A percentile compares a stretch with the other conserved stretches of the same genome.
These are phyloP conservation scores for Dioctria linearis DNA, from an alignment of 2,888 invertebrate species.

Conservation along the genomic window DNA sequence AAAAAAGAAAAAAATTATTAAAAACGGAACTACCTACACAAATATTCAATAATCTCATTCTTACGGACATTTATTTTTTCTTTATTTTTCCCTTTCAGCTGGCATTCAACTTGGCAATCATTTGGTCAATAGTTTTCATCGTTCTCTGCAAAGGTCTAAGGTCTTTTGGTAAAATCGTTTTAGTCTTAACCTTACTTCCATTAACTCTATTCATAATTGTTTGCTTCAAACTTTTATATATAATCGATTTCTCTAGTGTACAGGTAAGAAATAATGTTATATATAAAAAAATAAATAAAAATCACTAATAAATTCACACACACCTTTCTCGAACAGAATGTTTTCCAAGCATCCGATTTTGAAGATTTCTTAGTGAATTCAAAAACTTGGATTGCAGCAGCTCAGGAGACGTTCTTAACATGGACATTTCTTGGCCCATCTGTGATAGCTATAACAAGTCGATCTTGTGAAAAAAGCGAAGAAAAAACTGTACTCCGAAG, in stretches of 20 bases:
- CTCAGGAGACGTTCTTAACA: conserved; percentile 89
- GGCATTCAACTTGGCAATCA: conserved; percentile 89
- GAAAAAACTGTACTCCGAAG: conserved; percentile 68
- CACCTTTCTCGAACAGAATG: conserved; percentile 72
- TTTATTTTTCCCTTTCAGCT: conserved; percentile 78
- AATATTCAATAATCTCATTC: no score
- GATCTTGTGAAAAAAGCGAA: conserved; percentile 63
- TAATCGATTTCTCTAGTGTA: conserved; percentile 64
- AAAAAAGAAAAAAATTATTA: no score
- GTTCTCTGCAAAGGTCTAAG: conserved; percentile 89
- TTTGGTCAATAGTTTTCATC: conserved; percentile 92
- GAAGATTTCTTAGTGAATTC: conserved; percentile 87
- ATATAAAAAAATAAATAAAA: background rate
- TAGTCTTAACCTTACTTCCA: conserved; percentile 84
- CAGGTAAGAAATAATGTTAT: conserved; percentile 58
- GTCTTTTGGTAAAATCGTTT: conserved; percentile 73
- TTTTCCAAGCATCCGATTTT: conserved; percentile 87
- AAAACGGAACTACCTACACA: no score
- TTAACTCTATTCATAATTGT: conserved; percentile 76
- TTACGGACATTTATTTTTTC: conserved; percentile 34
- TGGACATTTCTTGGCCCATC: conserved; percentile 82
- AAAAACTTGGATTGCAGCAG: conserved; percentile 90
- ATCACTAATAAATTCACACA: background rate
- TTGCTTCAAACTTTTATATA: conserved; percentile 65
- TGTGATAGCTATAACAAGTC: conserved; percentile 68